These are phyloP conservation scores for Rousettus leschenaultii DNA, from an alignment of 2,113 vertebrate genomes.

Conservation along the genomic window DNA sequence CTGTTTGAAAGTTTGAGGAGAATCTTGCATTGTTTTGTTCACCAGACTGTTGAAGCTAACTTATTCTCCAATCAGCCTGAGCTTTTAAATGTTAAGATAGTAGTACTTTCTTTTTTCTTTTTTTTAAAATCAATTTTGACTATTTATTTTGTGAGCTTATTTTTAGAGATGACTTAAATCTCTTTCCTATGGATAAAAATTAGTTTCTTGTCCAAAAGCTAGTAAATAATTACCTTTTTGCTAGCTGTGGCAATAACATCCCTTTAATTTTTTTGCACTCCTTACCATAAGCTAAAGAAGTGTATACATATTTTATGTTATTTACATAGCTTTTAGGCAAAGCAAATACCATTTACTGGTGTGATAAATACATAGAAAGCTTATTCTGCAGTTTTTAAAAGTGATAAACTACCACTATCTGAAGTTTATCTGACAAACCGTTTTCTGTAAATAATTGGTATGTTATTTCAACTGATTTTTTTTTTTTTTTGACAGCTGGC, in stretches of 20 bases:
- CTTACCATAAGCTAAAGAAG: conserved; percentile 54
- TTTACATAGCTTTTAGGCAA: conserved; percentile 79
- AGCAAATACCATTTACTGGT: conserved; percentile 79
- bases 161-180: conserved; percentile 10
- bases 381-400: conserved; percentile 79
- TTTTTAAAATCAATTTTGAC: not conserved
- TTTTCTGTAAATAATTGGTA: conserved; percentile 79
- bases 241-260: conserved; percentile 57
- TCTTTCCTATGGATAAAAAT: conserved; percentile 34
- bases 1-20: not conserved
- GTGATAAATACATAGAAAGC: conserved; percentile 78
- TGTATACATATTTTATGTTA: conserved; percentile 67
- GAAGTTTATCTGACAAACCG: conserved; percentile 68
- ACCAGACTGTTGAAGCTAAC: not conserved
- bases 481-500: conserved; percentile 62
- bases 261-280: conserved; percentile 70
- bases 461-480: conserved; percentile 58
- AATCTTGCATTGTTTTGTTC: conserved; percentile 5
- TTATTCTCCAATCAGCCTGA: not conserved
- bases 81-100: conserved; percentile 28
- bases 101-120: not conserved
- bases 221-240: conserved; percentile 62
- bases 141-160: conserved; percentile 18
- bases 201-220: conserved; percentile 18
- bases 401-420: conserved; percentile 74